phyloP scores from a whole-genome alignment of 2,113 vertebrate species.

The Odocoileus hemionus region DNA sequence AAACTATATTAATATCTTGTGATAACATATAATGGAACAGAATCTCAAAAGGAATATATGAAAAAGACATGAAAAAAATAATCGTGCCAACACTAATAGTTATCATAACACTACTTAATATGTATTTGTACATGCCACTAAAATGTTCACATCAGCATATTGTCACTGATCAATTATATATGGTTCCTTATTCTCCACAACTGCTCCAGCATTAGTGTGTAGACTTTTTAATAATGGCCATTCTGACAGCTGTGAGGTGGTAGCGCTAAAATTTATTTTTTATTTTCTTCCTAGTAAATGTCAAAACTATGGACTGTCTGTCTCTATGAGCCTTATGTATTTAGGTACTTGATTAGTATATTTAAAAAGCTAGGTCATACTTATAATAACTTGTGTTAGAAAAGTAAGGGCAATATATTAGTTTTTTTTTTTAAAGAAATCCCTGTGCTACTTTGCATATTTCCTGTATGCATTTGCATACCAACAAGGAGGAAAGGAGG shows the following conservation, averaged over 20 bases:
- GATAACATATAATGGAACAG: neutral
- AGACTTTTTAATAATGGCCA: neutral
- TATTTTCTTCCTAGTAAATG: neutral
- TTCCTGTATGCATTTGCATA: neutral
- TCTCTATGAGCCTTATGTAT: neutral
- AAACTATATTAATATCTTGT: neutral
- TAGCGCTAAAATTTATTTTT: neutral
- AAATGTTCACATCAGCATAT: rapidly evolving
- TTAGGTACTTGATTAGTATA: neutral
- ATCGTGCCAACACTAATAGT: rapidly evolving
- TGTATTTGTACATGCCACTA: rapidly evolving
- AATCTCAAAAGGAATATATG: neutral
- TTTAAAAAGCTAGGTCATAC: neutral
- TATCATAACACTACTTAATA: rapidly evolving
- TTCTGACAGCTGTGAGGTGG: neutral
- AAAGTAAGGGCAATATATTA: neutral
- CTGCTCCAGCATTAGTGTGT: neutral
- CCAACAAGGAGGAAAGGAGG: neutral
- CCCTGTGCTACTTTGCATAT: neutral
- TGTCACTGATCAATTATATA: rapidly evolving
- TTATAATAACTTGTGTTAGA: neutral
- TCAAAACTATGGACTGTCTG: neutral
- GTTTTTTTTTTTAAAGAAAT: neutral
- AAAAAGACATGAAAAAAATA: neutral
- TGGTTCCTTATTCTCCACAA: neutral